Evolutionary conservation across 2,797 vertebrate species (phyloP), one percentile per base, ranked within the genome.

Genomic region (Rhinichthys osculus): DNA sequence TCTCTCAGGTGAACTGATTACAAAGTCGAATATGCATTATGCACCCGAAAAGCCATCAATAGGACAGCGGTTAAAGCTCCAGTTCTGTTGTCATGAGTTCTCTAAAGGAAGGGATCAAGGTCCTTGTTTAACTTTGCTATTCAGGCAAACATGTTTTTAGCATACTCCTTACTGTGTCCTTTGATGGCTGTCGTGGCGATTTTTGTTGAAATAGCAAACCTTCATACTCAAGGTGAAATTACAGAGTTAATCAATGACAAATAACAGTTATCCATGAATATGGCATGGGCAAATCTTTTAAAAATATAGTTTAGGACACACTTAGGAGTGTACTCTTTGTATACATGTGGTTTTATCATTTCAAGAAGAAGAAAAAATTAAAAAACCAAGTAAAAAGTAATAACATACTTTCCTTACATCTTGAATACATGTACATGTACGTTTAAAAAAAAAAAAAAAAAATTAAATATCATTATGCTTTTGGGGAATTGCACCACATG

Each of bases 11-110:
- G 69, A 87, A 47, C 87, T 88, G 85, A 88, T 88, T 88, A 78
- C 40, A 83, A 90, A 88, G 85, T 86, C 50, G 81, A 84, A 90
- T 88, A 74, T 69, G 35, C 64, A 73, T 54, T 88, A 78, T 69
- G 35, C 64, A 78, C 64, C 71, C 38, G 30, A 85, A 81, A 52
- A 85, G 38, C 1, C 30, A 71, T 66, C 67, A 81, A 74, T 79
- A 73, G 59, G 50, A 52, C 30, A 27, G 33, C 9, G 1, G 19
- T 78, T 67, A 66, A 50, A 85, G 69, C 81, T 77, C 19, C 14
- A 19, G 76, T 73, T 64, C 50, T 44, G 67, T 47, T 54, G 50
- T 77, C 7, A 10, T 42, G 44, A 47, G 81, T 86, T 81, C 30
- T 77, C 33, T 23, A 52, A 50, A 40, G 74, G 17, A 16, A 33